Conservation (phyloP, 2,888 invertebrate genomes). For the Callyntrura sp. region DNA sequence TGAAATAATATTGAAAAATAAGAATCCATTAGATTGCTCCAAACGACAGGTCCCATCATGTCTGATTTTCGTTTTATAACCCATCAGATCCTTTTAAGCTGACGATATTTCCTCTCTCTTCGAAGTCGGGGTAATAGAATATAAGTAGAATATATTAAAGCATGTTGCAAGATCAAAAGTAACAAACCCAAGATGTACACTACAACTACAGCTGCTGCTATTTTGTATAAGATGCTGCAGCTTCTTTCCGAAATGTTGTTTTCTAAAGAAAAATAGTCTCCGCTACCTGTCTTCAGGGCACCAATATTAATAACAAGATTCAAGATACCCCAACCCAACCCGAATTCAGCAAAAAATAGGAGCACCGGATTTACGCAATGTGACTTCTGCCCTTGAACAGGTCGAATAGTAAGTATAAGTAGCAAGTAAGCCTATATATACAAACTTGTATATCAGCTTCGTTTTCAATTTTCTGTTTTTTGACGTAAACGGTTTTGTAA, state of each 20-base stretch:
- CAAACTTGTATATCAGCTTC: too few species aligned
- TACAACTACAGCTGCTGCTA: too few species aligned
- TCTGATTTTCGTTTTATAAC: constrained; percentile 69
- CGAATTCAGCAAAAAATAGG: not conserved
- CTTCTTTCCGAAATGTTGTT: too few species aligned
- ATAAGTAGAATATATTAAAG: not conserved
- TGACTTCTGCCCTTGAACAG: not conserved
- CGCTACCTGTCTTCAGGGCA: not conserved
- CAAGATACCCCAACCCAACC: not conserved
- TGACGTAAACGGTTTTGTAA: too few species aligned
- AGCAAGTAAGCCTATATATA: too few species aligned
- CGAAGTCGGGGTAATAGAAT: not conserved
- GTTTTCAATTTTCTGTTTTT: too few species aligned
- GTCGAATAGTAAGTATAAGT: too few species aligned
- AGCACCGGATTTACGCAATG: not conserved
- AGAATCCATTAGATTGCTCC: constrained; percentile 71
- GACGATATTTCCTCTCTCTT: constrained; percentile 45
- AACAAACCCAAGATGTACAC: not conserved
- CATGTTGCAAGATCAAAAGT: constrained; percentile 25
- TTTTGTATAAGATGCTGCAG: too few species aligned
- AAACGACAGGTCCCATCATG: constrained; percentile 74
- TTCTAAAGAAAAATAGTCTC: not conserved
- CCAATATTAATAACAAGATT: not conserved
- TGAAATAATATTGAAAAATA: constrained; percentile 55
- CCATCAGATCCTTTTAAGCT: constrained; percentile 67